Evolutionary conservation across 2,113 vertebrate species (phyloP).

Genomic region (Microcebus griseorufus): DNA sequence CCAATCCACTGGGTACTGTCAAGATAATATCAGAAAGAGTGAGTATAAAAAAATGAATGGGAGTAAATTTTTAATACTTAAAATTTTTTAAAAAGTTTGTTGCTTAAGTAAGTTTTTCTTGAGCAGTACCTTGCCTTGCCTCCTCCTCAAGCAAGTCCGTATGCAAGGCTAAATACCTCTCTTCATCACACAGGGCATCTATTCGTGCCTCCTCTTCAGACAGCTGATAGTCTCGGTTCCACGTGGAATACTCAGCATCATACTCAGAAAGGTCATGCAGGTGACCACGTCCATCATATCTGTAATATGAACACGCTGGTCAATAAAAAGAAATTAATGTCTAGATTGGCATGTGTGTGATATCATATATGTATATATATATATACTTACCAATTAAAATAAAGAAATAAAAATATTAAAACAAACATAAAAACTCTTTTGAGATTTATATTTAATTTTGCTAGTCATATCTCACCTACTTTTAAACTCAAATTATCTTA

Average conservation of each 20-base stretch:
- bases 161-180: slow-evolving; percentile 99
- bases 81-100: slow-evolving; percentile 78
- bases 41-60: slow-evolving; percentile 89
- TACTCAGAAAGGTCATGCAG: slow-evolving; percentile 99
- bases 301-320: slow-evolving; percentile 91
- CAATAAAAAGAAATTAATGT: slow-evolving; percentile 82
- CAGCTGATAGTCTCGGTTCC: slow-evolving; percentile 97
- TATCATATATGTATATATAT: neutral
- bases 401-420: slow-evolving; percentile 67
- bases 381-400: slow-evolving; percentile 87
- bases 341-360: slow-evolving; percentile 61
- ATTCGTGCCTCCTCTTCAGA: slow-evolving; percentile 98
- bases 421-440: slow-evolving; percentile 72
- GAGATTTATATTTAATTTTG: slow-evolving; percentile 80
- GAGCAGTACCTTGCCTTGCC: slow-evolving; percentile 96
- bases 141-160: slow-evolving; percentile 99
- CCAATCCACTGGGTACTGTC: slow-evolving; percentile 91
- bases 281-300: slow-evolving; percentile 99
- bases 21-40: slow-evolving; percentile 94
- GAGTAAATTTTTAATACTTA: slow-evolving; percentile 84
- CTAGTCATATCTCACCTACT: slow-evolving; percentile 82
- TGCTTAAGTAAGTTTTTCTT: slow-evolving; percentile 86
- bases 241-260: slow-evolving; percentile 95
- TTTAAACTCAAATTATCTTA: slow-evolving; percentile 76
- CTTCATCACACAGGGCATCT: slow-evolving; percentile 98